Evolutionary conservation across 2,113 vertebrate genomes (phyloP).

Genomic region (Phaethornis superciliosus): DNA sequence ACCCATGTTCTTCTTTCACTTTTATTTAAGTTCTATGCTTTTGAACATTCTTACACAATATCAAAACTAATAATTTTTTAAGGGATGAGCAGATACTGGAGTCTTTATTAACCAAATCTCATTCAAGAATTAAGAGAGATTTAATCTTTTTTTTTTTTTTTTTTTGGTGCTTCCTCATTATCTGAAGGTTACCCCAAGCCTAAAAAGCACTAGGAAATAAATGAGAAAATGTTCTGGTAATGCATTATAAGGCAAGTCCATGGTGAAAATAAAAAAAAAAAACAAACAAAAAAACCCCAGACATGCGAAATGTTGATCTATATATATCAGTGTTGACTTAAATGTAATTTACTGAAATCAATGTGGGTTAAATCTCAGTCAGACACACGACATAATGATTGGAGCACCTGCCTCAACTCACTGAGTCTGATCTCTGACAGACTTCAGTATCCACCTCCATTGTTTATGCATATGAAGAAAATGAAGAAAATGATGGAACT

Average conservation of each 20-base stretch:
- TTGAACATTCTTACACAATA: background rate
- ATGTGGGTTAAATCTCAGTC: background rate
- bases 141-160: background rate
- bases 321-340: background rate
- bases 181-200: background rate
- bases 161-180: background rate
- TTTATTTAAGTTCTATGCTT: background rate
- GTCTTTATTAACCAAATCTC: background rate
- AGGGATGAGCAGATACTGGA: background rate
- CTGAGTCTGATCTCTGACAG: background rate
- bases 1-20: background rate
- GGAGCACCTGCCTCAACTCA: rapidly evolving
- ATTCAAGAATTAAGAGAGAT: background rate
- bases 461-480: background rate
- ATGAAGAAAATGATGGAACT: background rate
- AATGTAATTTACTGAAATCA: background rate
- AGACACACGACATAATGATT: background rate
- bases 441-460: background rate
- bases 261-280: background rate
- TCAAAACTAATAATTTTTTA: background rate
- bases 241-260: background rate
- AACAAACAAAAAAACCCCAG: background rate
- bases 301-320: background rate
- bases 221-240: background rate
- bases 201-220: background rate